A percentile compares a stretch with the other conserved stretches of the same genome.
Evolutionary conservation across 1,140 invertebrate genomes (phyloP).

Genomic region (Pseudomyrmex flavicornis): DNA sequence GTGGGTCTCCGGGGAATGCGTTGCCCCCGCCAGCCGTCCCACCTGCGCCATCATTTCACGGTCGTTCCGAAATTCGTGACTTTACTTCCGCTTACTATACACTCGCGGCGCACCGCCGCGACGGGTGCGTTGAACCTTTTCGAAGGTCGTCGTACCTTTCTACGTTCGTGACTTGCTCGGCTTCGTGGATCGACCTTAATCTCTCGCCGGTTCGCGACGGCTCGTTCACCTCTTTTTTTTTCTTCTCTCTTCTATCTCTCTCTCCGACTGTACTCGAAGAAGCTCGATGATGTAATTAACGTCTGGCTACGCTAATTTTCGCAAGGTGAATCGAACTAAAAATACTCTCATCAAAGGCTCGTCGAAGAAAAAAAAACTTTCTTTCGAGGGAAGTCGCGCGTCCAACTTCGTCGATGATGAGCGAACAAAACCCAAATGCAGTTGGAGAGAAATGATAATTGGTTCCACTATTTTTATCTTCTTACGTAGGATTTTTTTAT

Average conservation of each 20-base stretch:
- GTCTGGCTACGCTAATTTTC: constrained; percentile 28
- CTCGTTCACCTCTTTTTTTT: constrained; percentile 53
- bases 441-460: too few relatives aligned
- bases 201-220: constrained; percentile 54
- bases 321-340: constrained; percentile 27
- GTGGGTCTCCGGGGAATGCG: not conserved
- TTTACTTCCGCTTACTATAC: constrained; percentile 68
- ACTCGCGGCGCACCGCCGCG: constrained; percentile 2
- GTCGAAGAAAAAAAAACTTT: not conserved
- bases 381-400: too few relatives aligned
- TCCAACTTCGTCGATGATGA: too few relatives aligned
- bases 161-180: constrained; percentile 66
- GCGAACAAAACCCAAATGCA: too few relatives aligned
- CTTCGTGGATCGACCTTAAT: constrained; percentile 65
- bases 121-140: constrained; percentile 71
- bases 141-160: constrained; percentile 73
- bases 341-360: not conserved
- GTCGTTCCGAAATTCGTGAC: constrained; percentile 74
- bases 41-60: constrained; percentile 51
- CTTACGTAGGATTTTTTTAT: too few relatives aligned
- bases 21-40: not conserved
- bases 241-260: not conserved
- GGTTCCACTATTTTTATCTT: too few relatives aligned
- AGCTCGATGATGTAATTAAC: constrained; percentile 51
- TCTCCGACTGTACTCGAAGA: constrained; percentile 8